Conservation (phyloP, 2,113 vertebrate species). For the Rhea americana region DNA sequence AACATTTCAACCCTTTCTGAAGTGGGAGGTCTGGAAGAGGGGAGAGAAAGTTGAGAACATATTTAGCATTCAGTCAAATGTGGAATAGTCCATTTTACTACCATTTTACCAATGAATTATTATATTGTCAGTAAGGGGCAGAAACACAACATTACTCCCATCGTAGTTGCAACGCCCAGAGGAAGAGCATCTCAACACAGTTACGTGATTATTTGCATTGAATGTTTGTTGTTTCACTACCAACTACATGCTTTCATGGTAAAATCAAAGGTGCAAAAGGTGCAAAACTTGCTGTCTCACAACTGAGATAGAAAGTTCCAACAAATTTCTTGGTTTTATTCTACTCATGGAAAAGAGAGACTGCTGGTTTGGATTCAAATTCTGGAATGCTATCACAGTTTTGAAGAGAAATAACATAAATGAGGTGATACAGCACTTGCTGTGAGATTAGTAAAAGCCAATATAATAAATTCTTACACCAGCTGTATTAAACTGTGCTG, state of each 20-base stretch:
- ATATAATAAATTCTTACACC: background rate
- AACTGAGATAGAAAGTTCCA: background rate
- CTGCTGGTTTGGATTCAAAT: background rate
- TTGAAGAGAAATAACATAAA: background rate
- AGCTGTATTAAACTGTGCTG: accelerated
- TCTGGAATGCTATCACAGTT: background rate
- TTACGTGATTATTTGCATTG: background rate
- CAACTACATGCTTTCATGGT: background rate
- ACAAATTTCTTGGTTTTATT: background rate
- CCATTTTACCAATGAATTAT: background rate
- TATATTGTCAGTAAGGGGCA: background rate
- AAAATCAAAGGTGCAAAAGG: background rate
- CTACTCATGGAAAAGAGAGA: background rate
- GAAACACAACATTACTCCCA: background rate
- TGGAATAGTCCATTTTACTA: background rate
- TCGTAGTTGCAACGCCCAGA: background rate
- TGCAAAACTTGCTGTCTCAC: background rate
- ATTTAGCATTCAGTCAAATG: background rate
- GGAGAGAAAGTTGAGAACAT: background rate
- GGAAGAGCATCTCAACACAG: background rate
- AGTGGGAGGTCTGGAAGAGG: background rate
- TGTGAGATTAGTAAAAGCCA: background rate
- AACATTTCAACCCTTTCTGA: background rate
- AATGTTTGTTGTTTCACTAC: background rate
- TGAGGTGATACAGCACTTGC: background rate